Conservation (phyloP, 2,888 invertebrate species). For the Eubasilissa splendida region DNA sequence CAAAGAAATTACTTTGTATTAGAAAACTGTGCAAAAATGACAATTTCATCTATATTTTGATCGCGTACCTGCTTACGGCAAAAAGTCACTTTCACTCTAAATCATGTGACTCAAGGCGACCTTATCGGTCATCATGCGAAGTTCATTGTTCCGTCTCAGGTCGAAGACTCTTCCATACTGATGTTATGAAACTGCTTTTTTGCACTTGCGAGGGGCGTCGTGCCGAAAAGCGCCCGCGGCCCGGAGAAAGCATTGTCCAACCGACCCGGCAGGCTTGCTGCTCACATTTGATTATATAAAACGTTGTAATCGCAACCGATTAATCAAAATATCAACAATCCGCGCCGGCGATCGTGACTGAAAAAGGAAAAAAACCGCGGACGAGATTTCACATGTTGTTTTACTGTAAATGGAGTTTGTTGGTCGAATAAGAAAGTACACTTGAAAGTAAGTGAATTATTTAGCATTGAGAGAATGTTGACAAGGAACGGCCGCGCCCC, state of each 20-base stretch:
- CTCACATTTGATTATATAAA: constrained; percentile 46
- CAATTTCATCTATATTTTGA: background rate
- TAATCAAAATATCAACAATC: constrained; percentile 45
- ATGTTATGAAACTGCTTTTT: constrained; percentile 41
- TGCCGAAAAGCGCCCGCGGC: constrained; percentile 30
- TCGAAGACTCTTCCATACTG: constrained; percentile 12
- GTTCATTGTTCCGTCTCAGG: constrained; percentile 12
- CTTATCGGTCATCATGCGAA: constrained; percentile 13
- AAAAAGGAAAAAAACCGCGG: constrained; percentile 18
- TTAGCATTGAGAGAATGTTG: constrained; percentile 21
- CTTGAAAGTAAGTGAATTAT: constrained; percentile 11
- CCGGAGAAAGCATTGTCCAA: constrained; percentile 47
- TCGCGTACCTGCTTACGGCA: background rate
- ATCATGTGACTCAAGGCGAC: constrained; percentile 5
- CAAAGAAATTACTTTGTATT: no score
- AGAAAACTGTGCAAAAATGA: no score
- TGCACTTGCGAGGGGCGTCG: constrained; percentile 46
- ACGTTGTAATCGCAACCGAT: constrained; percentile 41
- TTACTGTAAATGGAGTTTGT: constrained; percentile 42
- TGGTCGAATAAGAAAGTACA: constrained; percentile 47
- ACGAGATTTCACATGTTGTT: constrained; percentile 44
- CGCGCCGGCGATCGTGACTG: constrained; percentile 36
- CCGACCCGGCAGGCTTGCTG: constrained; percentile 22
- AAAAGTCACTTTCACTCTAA: constrained; percentile 26
- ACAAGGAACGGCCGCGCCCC: constrained; percentile 38